These are phyloP conservation scores for Lutjanus erythropterus DNA, from an alignment of 2,113 vertebrate species.

Conservation along the genomic window DNA sequence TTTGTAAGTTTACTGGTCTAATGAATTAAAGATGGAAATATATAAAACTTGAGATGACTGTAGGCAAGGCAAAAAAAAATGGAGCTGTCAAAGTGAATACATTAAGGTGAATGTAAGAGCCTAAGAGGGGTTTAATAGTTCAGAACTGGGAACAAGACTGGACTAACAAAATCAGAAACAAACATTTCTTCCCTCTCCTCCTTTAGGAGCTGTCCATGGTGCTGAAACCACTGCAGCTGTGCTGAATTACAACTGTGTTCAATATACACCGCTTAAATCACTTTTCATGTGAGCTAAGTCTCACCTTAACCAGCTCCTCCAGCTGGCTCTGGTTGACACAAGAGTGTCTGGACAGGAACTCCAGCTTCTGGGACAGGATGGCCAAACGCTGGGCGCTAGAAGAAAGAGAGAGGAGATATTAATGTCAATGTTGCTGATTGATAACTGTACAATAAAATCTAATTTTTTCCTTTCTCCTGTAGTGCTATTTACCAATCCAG, in stretches of 20 bases:
- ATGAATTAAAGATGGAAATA: conserved; percentile 33
- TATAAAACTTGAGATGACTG: not conserved
- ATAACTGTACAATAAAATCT: not conserved
- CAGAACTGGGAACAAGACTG: not conserved
- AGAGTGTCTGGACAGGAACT: conserved; percentile 91
- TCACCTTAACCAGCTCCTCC: conserved; percentile 95
- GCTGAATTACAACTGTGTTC: not conserved
- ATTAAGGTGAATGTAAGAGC: not conserved
- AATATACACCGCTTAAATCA: not conserved
- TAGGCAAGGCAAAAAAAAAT: not conserved
- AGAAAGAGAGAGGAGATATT: not conserved
- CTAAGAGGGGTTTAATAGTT: not conserved
- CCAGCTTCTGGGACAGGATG: conserved; percentile 93
- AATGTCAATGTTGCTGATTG: not conserved
- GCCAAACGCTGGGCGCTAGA: conserved; percentile 88
- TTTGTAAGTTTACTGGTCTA: not conserved
- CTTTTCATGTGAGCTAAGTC: not conserved
- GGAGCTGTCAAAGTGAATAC: not conserved
- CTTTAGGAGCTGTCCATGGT: conserved; percentile 72
- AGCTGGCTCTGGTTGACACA: conserved; percentile 94
- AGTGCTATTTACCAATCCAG: too few species aligned
- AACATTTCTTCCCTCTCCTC: not conserved
- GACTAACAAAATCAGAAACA: not conserved
- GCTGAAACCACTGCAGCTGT: conserved; percentile 48
- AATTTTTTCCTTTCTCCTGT: too few species aligned